Base-by-base conservation (phyloP, 2,113 vertebrate genomes). In the Phodopus roborovskii region DNA sequence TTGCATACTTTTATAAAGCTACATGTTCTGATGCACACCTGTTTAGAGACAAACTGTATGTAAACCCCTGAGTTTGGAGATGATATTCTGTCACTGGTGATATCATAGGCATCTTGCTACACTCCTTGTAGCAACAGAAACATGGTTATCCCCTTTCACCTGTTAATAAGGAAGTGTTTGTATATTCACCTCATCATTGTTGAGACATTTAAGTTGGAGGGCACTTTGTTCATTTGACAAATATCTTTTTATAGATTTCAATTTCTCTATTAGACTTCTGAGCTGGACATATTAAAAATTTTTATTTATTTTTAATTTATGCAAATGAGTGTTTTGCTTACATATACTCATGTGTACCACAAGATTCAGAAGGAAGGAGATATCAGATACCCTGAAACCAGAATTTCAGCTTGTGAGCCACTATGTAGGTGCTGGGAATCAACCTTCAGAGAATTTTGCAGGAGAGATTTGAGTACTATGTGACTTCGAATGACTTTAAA, bases 1-100 rank as follows among this genome's bases (percentile, higher is more conserved):
- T 42, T 70, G 45, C 33, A n/a, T 79, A 83, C n/a, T 53, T 74
- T 81, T 73, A 90, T 93, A 45, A 53, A 97, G 87, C 74, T 79
- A 81, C 30, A 48, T n/a, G 45, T 73, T 88, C 60, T 19, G 71
- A 30, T 70, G 90, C 73, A 81, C 93, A 22, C 8, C 45, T 95
- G 88, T 90, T 73, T 90, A 12, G 89, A 90, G 73, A 94, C 90
- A 68, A n/a, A n/a, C n/a, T n/a, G 45, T 4, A 10, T 58, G 48
- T 68, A 79, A 97, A 58, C 26, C 15, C 8, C 30, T 0, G 50
- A 60, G 50, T 5, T 60, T 12, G 45, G 70, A 64, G 58, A 74
- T n/a, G 75, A 48, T 68, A 36, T 6, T 91, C 62, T n/a, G 70
- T 88, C 64, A 92, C 3, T 5, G 24, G 88, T 91, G 15, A 26